Percentiles rank a stretch among this genome's conserved stretches.
Evolutionary conservation across 2,113 vertebrate genomes (phyloP).

Genomic region (Bungarus multicinctus): DNA sequence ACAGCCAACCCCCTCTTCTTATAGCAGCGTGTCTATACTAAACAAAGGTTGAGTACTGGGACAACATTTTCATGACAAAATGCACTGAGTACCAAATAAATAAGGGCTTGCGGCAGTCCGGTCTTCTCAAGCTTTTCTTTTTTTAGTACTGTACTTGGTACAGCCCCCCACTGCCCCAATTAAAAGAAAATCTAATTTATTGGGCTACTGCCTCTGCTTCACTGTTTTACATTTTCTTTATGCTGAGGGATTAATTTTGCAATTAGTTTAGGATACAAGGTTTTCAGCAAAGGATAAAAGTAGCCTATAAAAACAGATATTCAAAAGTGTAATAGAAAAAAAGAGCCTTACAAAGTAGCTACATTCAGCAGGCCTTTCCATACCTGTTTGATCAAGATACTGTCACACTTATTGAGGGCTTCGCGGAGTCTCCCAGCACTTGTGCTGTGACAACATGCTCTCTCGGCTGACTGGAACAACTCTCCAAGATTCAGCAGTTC

Average conservation of each 20-base stretch:
- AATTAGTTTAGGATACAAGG: background rate
- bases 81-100: background rate
- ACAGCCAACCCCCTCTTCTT: background rate
- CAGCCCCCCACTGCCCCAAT: accelerated
- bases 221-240: background rate
- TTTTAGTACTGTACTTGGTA: background rate
- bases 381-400: constrained; percentile 89
- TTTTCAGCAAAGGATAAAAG: background rate
- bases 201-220: background rate
- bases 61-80: background rate
- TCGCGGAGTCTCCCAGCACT: constrained; percentile 84
- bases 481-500: constrained; percentile 80
- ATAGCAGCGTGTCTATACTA: background rate
- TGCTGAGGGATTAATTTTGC: background rate
- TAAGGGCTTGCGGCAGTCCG: background rate
- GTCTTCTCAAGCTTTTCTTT: background rate
- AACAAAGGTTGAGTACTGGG: background rate
- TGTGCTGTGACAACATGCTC: constrained; percentile 91
- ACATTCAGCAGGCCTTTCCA: background rate
- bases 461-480: constrained; percentile 84
- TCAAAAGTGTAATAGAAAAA: background rate
- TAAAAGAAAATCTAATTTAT: background rate
- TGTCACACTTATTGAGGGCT: constrained; percentile 77
- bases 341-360: background rate
- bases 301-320: background rate